Base-by-base conservation (phyloP, 2,888 invertebrate genomes). In the Leucoptera coffeella region DNA sequence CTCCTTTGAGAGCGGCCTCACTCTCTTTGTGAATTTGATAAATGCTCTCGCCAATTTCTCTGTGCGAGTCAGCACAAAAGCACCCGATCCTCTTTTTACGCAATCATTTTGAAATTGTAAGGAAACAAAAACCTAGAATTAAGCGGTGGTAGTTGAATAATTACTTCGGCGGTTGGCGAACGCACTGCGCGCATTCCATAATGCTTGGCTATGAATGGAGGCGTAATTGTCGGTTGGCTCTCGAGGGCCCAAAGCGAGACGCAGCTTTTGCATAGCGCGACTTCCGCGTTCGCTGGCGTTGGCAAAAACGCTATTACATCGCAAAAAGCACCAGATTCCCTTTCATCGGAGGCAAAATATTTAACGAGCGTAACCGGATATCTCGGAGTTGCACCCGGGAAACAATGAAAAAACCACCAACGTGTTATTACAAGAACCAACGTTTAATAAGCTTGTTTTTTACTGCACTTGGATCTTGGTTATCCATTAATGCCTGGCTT, bases 291-390 rank as follows among this genome's bases (percentile, higher is more conserved):
- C 41, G 35, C 9, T 9, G 37, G 35, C 45, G n/a, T n/a, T n/a
- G 47, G 65, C 64, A 67, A 69, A 69, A 67, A 67, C 61, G 33
- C 55, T 57, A 55, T 43, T 52, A 36, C 34, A 32, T 33, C 51
- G 50, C 67, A 69, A 69, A 67, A 65, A 56, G 55, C 49, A 36
- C 38, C 50, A 59, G 61, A 67, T 67, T 69, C 69, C 59, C 69
- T 69, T 69, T 69, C 69, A 65, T 57, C 55, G 36, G 53, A 62
- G 52, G 55, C 64, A 60, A 65, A 67, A 67, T 67, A 67, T 69
- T 67, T 57, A 62, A 67, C 64, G 60, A 60, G 58, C 43, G 69
- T 67, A 69, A 69, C 69, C 67, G 67, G 67, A 69, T 65, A 67
- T 57, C 54, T 61, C 42, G 48, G 51, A 45, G 54, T 42, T 47